These are phyloP conservation scores for Urechis unicinctus DNA, from an alignment of 2,888 invertebrate species.

Conservation along the genomic window DNA sequence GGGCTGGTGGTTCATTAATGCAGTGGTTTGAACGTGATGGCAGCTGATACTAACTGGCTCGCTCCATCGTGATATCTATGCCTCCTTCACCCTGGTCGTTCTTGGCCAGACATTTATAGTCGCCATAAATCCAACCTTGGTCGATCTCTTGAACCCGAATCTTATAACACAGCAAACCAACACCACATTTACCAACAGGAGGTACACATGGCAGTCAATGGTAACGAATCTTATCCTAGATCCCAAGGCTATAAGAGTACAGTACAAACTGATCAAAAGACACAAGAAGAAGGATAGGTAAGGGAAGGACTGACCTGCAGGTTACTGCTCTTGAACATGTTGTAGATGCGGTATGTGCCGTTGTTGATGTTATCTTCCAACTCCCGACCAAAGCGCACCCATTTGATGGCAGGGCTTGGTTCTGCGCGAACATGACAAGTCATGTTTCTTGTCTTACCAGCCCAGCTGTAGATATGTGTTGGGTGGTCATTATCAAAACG, in stretches of 20 bases:
- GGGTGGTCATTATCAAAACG: constrained; percentile 10
- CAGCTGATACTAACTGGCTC: constrained; percentile 13
- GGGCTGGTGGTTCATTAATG: background rate
- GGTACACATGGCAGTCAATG: no score
- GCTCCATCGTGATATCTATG: constrained; percentile 9
- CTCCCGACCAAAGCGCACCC: constrained; percentile 8
- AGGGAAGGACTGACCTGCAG: constrained; percentile 16
- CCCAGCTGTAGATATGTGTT: constrained; percentile 18
- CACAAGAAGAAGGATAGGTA: background rate
- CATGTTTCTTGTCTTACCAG: constrained; percentile 21
- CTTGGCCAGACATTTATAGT: constrained; percentile 17
- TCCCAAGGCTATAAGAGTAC: no score
- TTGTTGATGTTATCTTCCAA: constrained; percentile 12
- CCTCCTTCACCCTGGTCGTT: constrained; percentile 14
- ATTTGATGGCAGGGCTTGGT: constrained; percentile 20
- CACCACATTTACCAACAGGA: no score
- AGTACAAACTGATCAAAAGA: background rate
- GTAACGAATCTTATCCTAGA: no score
- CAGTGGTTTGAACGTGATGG: background rate
- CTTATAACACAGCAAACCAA: no score
- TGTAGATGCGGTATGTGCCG: constrained; percentile 17
- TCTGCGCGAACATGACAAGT: constrained; percentile 18
- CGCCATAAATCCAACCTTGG: constrained; percentile 22
- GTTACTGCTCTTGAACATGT: constrained; percentile 17
- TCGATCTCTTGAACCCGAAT: constrained; percentile 17